A percentile compares a stretch with the other conserved stretches of the same genome.
These are phyloP conservation scores for Listronotus oregonensis DNA, from an alignment of 1,140 invertebrate genomes.

Conservation along the genomic window DNA sequence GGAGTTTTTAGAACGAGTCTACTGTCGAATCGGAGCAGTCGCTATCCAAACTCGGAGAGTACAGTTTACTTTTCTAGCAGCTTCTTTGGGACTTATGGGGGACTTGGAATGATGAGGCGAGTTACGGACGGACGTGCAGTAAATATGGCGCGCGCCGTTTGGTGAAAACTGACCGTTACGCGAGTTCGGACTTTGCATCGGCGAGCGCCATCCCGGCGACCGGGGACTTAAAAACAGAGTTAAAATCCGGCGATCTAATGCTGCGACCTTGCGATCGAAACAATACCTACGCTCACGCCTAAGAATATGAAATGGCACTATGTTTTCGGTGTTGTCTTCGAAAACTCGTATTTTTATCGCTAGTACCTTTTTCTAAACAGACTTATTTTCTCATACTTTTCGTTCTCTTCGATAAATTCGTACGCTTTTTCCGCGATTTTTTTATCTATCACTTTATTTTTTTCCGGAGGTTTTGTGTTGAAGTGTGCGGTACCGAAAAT, in stretches of 20 bases:
- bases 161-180: slow-evolving; percentile 52
- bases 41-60: slow-evolving; percentile 53
- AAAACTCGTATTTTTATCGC: slow-evolving; percentile 93
- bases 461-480: slow-evolving; percentile 48
- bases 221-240: slow-evolving; percentile 53
- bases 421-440: slow-evolving; percentile 76
- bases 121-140: slow-evolving; percentile 49
- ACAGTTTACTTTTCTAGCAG: slow-evolving; percentile 52
- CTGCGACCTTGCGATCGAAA: slow-evolving; percentile 45
- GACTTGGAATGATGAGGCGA: slow-evolving; percentile 54
- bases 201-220: slow-evolving; percentile 47
- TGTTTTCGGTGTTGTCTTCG: slow-evolving; percentile 83
- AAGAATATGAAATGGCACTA: slow-evolving; percentile 72
- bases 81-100: slow-evolving; percentile 53
- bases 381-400: slow-evolving; percentile 81
- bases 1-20: slow-evolving; percentile 49
- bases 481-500: slow-evolving; percentile 51
- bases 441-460: slow-evolving; percentile 61
- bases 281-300: slow-evolving; percentile 50
- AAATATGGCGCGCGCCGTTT: slow-evolving; percentile 47
- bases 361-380: slow-evolving; percentile 78
- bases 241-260: slow-evolving; percentile 50
- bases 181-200: slow-evolving; percentile 54
- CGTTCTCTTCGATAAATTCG: slow-evolving; percentile 82
- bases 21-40: slow-evolving; percentile 53